Conservation (phyloP, 2,888 invertebrate genomes). For the Limenitis camilla region DNA sequence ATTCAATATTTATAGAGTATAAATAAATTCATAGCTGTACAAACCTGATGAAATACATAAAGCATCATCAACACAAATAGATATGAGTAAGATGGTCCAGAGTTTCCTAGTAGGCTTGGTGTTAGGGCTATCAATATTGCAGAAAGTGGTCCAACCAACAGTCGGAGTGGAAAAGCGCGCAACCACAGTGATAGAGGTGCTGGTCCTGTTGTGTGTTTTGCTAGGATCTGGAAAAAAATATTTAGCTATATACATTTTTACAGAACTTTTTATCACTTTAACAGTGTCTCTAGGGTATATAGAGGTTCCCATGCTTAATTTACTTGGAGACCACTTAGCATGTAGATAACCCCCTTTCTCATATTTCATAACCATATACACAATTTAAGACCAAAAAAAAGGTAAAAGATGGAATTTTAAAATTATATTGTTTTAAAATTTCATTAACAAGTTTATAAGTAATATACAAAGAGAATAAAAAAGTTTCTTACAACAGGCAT, state of each 20-base stretch:
- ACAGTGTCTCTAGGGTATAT: too few relatives aligned
- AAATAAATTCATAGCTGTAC: too few relatives aligned
- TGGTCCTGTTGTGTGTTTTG: conserved; percentile 87
- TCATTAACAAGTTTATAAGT: background rate
- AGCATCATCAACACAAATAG: conserved; percentile 83
- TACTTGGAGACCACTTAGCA: too few relatives aligned
- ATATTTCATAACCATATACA: too few relatives aligned
- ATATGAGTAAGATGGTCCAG: conserved; percentile 77
- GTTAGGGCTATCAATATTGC: conserved; percentile 90
- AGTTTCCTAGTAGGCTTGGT: conserved; percentile 77
- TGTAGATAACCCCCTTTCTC: too few relatives aligned
- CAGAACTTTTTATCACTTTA: too few relatives aligned
- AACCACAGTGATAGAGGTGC: conserved; percentile 91
- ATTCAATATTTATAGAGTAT: too few relatives aligned
- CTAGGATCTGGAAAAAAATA: conserved; percentile 52
- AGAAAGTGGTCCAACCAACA: conserved; percentile 88
- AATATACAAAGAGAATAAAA: conserved; percentile 1
- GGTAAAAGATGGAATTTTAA: background rate
- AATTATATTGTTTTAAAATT: background rate
- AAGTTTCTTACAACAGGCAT: conserved; percentile 85
- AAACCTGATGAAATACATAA: conserved; percentile 92
- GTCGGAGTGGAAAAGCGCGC: conserved; percentile 90
- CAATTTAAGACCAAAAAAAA: too few relatives aligned
- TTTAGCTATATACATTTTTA: background rate
- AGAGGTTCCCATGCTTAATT: too few relatives aligned